phyloP scores from a whole-genome alignment of 2,888 invertebrate species.

The Syrista parreyssii region DNA sequence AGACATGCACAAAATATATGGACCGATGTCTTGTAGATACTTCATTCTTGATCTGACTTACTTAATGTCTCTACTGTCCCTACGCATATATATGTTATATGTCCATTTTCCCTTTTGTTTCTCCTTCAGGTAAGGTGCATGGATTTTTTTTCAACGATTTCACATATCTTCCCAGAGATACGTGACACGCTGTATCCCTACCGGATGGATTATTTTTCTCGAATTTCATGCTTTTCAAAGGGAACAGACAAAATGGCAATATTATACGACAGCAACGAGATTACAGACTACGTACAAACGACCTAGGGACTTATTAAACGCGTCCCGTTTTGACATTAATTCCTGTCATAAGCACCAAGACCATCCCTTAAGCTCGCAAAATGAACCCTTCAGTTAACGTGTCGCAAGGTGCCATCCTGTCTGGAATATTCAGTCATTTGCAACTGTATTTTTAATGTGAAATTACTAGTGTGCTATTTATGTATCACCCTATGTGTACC shows the following conservation, averaged over 20 bases:
- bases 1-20: neutral
- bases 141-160: neutral
- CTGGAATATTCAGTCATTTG: conserved; percentile 21
- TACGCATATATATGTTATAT: neutral
- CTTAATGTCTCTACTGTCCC: neutral
- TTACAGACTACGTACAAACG: neutral
- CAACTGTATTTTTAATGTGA: conserved; percentile 24
- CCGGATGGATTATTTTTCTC: neutral
- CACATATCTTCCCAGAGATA: neutral
- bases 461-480: conserved; percentile 42
- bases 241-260: neutral
- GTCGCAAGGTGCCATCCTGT: conserved; percentile 21
- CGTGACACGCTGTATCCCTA: neutral
- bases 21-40: neutral
- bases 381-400: conserved; percentile 8
- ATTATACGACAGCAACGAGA: neutral
- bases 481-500: conserved; percentile 13
- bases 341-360: neutral
- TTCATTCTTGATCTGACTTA: neutral
- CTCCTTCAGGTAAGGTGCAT: no score
- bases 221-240: neutral
- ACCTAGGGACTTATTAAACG: conserved; percentile 6
- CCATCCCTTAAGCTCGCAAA: conserved; percentile 1
- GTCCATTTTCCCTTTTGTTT: neutral
- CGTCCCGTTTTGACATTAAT: conserved; percentile 7